A percentile compares a stretch with the other conserved stretches of the same genome.
Evolutionary conservation across 2,797 vertebrate genomes (phyloP).

Genomic region (Coendou prehensilis): DNA sequence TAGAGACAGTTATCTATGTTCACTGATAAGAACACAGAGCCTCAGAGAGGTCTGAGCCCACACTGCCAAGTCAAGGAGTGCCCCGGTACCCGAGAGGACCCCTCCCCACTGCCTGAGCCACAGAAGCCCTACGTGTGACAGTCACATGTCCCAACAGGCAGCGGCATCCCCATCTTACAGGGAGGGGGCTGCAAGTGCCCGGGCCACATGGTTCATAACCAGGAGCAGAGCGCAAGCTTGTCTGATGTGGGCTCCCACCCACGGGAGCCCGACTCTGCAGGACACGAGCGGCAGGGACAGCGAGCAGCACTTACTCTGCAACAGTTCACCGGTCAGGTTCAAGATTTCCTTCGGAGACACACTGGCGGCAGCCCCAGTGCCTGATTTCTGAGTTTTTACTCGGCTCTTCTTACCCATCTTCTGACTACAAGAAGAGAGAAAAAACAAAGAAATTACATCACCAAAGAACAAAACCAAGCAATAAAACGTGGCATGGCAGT

Average conservation of each 20-base stretch:
- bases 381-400: conserved; percentile 98
- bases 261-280: not conserved
- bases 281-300: not conserved
- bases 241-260: not conserved
- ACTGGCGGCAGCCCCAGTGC: conserved; percentile 92
- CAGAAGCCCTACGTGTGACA: accelerated
- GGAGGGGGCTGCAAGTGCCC: not conserved
- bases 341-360: conserved; percentile 97
- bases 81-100: not conserved
- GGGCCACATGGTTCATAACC: not conserved
- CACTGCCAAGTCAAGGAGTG: not conserved
- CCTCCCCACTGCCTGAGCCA: accelerated
- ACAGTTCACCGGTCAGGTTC: conserved; percentile 95
- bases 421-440: conserved; percentile 84
- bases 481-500: not conserved
- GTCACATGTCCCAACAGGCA: accelerated
- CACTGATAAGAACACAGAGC: not conserved
- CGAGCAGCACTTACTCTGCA: conserved; percentile 94
- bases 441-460: conserved; percentile 62
- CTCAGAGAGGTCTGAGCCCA: not conserved
- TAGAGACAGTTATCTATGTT: not conserved
- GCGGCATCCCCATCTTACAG: not conserved
- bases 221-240: not conserved
- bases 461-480: conserved; percentile 55
- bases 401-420: conserved; percentile 99